These are phyloP conservation scores for Ichneumoninae sp. DNA, from an alignment of 2,888 invertebrate species.

Conservation along the genomic window DNA sequence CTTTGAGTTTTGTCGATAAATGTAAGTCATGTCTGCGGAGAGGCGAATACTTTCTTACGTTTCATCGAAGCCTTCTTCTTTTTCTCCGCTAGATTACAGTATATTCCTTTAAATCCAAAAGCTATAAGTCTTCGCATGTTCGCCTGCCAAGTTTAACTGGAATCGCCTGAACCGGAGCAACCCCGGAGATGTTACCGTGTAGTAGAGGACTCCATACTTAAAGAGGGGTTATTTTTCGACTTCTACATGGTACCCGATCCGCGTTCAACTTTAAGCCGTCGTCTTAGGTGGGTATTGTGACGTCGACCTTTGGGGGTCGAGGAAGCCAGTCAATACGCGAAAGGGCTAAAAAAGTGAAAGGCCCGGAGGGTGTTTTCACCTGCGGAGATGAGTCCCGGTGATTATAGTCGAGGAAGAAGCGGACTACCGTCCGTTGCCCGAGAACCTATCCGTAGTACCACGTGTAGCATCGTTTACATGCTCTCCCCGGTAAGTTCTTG, in stretches of 20 bases:
- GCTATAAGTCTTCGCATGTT: no score
- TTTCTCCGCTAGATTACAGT: no score
- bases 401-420: conserved; percentile 69
- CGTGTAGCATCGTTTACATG: conserved; percentile 43
- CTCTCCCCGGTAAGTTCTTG: conserved; percentile 48
- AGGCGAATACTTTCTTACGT: neutral
- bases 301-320: neutral
- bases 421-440: conserved; percentile 35
- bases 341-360: conserved; percentile 1
- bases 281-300: no score
- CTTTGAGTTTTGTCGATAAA: neutral
- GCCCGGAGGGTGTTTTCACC: conserved; percentile 74
- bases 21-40: neutral
- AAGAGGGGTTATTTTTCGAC: no score
- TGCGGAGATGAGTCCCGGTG: conserved; percentile 78
- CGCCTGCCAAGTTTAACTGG: no score
- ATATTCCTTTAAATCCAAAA: no score
- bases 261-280: no score
- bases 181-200: no score
- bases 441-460: conserved; percentile 37
- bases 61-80: neutral
- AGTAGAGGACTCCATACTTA: no score
- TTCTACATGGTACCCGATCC: no score
- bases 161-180: no score
- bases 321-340: neutral